Conservation (phyloP, 2,797 vertebrate species). For the Semaprochilodus insignis region DNA sequence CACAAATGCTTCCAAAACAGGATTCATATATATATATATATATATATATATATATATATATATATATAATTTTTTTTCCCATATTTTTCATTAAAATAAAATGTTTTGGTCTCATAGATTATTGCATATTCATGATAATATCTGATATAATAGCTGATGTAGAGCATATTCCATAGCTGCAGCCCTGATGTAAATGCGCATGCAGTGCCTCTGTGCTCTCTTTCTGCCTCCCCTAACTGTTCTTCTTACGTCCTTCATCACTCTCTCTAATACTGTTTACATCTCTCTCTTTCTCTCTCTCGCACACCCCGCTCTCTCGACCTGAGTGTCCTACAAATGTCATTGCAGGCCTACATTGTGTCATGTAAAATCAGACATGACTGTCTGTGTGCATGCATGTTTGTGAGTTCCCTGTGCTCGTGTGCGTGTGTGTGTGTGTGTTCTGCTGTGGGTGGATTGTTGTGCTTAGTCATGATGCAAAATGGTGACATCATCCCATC, state of each 20-base stretch:
- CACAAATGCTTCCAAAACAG: no score
- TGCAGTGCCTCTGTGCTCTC: no score
- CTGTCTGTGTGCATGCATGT: not conserved
- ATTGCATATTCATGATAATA: no score
- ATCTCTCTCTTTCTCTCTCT: slow-evolving; percentile 9
- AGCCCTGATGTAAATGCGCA: no score
- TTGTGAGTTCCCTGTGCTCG: not conserved
- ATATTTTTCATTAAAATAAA: no score
- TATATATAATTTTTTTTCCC: no score
- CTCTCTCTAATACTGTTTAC: slow-evolving; percentile 10
- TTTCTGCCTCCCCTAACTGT: not conserved
- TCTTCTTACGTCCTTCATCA: not conserved
- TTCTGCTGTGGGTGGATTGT: slow-evolving; percentile 36
- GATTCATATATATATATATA: no score
- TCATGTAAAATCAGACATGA: not conserved
- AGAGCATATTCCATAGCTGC: no score
- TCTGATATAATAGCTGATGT: no score
- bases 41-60: no score
- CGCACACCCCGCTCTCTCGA: not conserved
- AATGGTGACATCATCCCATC: slow-evolving; percentile 50
- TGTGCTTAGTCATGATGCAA: slow-evolving; percentile 56
- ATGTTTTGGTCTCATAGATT: no score
- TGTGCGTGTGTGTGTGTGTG: slow-evolving; percentile 12
- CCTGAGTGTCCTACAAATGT: slow-evolving; percentile 40
- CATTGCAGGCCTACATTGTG: not conserved